Percentiles rank a stretch among this genome's conserved stretches.
Conservation (phyloP, 2,888 invertebrate genomes). For the Cheilosia soror region DNA sequence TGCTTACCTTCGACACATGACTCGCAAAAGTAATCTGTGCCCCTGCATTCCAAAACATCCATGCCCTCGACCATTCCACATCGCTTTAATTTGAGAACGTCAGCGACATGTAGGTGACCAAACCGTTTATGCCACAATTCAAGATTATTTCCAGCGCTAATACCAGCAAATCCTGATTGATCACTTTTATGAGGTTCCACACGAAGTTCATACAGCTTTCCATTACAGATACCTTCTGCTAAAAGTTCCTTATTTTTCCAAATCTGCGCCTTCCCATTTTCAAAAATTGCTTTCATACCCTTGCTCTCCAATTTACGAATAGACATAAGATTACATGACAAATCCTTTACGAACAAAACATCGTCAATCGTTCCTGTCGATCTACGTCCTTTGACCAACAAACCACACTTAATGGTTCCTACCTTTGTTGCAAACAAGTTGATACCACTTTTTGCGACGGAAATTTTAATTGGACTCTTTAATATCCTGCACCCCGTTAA, state of each 20-base stretch:
- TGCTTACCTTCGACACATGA: not conserved
- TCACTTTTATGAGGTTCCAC: no score
- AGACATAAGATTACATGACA: not conserved
- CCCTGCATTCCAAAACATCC: not conserved
- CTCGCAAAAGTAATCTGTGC: not conserved
- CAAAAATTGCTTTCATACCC: no score
- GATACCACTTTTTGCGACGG: not conserved
- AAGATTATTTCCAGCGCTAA: no score
- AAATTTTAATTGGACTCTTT: not conserved
- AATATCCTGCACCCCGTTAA: not conserved
- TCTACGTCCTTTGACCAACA: not conserved
- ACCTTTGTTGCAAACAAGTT: not conserved
- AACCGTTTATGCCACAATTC: no score
- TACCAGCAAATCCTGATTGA: no score
- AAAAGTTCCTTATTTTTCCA: not conserved
- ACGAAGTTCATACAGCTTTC: no score
- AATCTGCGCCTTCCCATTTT: no score
- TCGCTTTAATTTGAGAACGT: no score
- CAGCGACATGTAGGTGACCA: no score
- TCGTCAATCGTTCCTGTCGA: not conserved
- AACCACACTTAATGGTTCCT: not conserved
- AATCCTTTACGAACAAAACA: not conserved
- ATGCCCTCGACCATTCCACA: no score
- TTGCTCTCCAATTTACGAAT: no score
- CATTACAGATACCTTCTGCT: no score